Conservation (phyloP, 2,888 invertebrate genomes). For the Perizoma flavofasciatum region DNA sequence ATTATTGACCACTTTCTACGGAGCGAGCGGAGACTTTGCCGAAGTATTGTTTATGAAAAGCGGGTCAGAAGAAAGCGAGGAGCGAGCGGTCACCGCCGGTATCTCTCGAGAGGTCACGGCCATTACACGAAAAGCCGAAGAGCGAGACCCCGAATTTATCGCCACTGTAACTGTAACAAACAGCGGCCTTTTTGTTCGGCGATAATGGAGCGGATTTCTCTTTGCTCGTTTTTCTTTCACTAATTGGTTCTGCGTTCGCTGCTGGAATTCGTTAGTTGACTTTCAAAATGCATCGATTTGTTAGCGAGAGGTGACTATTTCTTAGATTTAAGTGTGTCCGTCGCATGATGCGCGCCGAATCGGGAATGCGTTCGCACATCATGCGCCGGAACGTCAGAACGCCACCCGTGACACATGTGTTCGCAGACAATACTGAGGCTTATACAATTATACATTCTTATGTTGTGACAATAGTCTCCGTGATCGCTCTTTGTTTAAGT, state of each 20-base stretch:
- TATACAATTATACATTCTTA: constrained; percentile 26
- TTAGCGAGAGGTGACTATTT: constrained; percentile 33
- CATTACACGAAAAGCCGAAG: constrained; percentile 65
- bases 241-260: constrained; percentile 60
- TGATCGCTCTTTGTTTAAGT: constrained; percentile 63
- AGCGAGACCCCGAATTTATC: constrained; percentile 47
- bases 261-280: constrained; percentile 46
- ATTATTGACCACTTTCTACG: constrained; percentile 78
- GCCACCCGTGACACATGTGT: constrained; percentile 50
- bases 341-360: constrained; percentile 61
- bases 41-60: constrained; percentile 82
- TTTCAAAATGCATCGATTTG: constrained; percentile 47
- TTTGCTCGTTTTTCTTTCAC: constrained; percentile 58
- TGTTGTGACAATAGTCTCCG: constrained; percentile 51
- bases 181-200: constrained; percentile 57
- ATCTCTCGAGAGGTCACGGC: constrained; percentile 80
- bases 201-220: constrained; percentile 71
- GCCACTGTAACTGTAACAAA: constrained; percentile 62
- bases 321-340: constrained; percentile 23
- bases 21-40: constrained; percentile 61
- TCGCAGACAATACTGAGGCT: constrained; percentile 25
- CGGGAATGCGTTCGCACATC: constrained; percentile 72
- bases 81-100: constrained; percentile 72
- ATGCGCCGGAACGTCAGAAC: constrained; percentile 47
- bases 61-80: constrained; percentile 82